phyloP scores from a whole-genome alignment of 1,140 invertebrate species.

The Rhyacophila brunnea region DNA sequence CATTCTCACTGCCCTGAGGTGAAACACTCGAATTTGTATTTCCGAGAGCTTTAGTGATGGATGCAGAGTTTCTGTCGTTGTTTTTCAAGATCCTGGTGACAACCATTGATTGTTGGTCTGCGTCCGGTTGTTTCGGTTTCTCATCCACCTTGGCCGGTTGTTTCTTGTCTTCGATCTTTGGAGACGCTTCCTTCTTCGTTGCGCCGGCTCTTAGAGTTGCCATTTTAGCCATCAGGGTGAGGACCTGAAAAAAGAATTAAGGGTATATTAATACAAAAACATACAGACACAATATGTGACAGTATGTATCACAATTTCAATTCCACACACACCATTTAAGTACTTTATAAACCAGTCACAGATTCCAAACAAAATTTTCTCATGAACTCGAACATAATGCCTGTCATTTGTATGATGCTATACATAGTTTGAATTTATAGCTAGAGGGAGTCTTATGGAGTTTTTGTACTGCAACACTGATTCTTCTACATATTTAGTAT shows the following conservation, averaged over 20 bases:
- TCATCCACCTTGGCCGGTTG: neutral
- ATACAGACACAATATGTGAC: too few species aligned
- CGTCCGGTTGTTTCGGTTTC: neutral
- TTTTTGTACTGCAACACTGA: too few species aligned
- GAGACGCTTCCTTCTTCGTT: slow-evolving; percentile 36
- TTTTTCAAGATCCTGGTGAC: slow-evolving; percentile 29
- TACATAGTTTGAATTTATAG: too few species aligned
- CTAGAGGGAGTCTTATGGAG: too few species aligned
- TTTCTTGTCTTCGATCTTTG: slow-evolving; percentile 26
- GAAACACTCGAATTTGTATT: neutral
- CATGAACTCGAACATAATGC: too few species aligned
- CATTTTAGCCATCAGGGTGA: slow-evolving; percentile 70
- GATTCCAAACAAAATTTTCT: too few species aligned
- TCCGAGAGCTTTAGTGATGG: neutral
- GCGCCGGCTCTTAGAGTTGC: slow-evolving; percentile 47
- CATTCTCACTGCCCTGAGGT: neutral
- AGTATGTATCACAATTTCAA: too few species aligned
- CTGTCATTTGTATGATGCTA: too few species aligned
- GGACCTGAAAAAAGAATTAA: slow-evolving; percentile 54
- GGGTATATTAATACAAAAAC: too few species aligned
- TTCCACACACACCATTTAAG: too few species aligned
- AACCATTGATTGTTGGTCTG: neutral
- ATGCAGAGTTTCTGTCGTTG: slow-evolving; percentile 9
- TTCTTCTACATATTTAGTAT: too few species aligned
- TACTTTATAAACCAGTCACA: too few species aligned